These are phyloP conservation scores for Camelus bactrianus DNA, from an alignment of 2,113 vertebrate genomes.

Conservation along the genomic window DNA sequence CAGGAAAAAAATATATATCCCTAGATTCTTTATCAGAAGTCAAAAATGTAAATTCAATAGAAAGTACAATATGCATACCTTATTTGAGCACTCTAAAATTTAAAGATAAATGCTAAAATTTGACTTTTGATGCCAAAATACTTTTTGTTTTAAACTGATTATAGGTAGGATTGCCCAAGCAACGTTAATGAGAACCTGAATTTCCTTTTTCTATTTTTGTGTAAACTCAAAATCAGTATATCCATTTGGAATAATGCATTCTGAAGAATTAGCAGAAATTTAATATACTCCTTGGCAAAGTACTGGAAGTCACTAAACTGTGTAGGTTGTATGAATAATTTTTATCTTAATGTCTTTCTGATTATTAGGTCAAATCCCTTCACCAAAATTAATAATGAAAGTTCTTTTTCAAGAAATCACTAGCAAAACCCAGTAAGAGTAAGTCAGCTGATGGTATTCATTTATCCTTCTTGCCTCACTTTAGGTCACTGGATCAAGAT, in stretches of 20 bases:
- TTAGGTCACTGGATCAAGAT: not conserved
- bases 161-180: not conserved
- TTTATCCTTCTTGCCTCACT: not conserved
- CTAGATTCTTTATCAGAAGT: not conserved
- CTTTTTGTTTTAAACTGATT: not conserved
- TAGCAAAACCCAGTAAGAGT: not conserved
- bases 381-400: not conserved
- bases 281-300: not conserved
- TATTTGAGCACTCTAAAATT: not conserved
- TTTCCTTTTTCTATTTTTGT: slow-evolving; percentile 5
- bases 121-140: not conserved
- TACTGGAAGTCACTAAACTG: not conserved
- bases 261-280: not conserved
- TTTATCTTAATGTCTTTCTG: not conserved
- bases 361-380: not conserved
- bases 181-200: not conserved
- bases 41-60: not conserved
- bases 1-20: not conserved
- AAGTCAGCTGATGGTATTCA: not conserved
- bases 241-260: not conserved
- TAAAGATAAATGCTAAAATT: not conserved
- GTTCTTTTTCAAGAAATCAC: not conserved
- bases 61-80: not conserved
- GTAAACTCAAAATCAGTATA: slow-evolving; percentile 7
- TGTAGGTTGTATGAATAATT: not conserved